Conservation (phyloP, 2,888 invertebrate species). For the Acanthoscelides obtectus region DNA sequence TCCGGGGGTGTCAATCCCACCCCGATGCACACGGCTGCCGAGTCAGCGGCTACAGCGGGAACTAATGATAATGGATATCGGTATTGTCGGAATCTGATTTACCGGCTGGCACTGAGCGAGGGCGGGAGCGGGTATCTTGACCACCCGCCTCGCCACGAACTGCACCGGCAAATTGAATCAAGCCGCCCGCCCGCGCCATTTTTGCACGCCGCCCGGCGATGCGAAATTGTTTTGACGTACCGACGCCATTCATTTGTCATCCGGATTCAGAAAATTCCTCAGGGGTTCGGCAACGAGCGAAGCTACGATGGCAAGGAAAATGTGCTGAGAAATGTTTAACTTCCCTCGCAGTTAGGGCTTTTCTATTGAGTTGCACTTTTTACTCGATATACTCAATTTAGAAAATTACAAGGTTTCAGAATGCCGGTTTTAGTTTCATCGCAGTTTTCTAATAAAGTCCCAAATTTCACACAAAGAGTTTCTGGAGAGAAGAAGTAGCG, state of each 20-base stretch:
- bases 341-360: no score
- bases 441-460: no score
- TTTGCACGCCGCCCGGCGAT: constrained; percentile 17
- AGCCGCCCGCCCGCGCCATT: constrained; percentile 38
- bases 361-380: no score
- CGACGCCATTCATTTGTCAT: not conserved
- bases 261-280: not conserved
- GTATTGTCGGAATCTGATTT: constrained; percentile 48
- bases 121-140: constrained; percentile 32
- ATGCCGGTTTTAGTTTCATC: no score
- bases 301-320: not conserved
- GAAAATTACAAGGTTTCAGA: no score
- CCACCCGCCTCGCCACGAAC: constrained; percentile 41
- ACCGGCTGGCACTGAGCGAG: constrained; percentile 30
- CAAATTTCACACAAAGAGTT: no score
- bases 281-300: not conserved
- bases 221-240: constrained; percentile 29
- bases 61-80: constrained; percentile 48
- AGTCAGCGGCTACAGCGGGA: constrained; percentile 5
- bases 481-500: no score
- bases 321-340: not conserved
- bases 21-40: not conserved
- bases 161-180: constrained; percentile 45
- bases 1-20: not conserved
- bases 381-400: no score